These are phyloP conservation scores for Elysia crispata DNA, from an alignment of 2,888 invertebrate genomes.

Conservation along the genomic window DNA sequence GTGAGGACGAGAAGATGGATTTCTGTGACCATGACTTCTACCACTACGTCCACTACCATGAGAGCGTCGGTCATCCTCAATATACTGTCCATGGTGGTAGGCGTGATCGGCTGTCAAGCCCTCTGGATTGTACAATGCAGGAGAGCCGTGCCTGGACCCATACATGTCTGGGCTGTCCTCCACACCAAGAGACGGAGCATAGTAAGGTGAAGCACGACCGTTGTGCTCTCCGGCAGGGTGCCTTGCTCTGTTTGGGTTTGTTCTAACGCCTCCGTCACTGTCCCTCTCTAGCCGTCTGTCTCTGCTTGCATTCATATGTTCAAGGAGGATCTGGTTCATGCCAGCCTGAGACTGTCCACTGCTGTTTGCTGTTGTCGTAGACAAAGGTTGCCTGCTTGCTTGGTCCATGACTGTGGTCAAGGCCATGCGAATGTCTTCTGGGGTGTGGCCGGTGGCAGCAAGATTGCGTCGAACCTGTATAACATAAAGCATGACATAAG, in stretches of 20 bases:
- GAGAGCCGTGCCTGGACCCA: no score
- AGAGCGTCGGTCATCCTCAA: conserved; percentile 36
- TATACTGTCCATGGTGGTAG: not conserved
- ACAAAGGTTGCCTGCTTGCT: not conserved
- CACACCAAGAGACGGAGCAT: no score
- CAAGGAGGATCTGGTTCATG: conserved; percentile 2
- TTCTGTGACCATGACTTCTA: conserved; percentile 14
- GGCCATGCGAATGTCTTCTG: conserved; percentile 17
- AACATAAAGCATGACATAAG: not conserved
- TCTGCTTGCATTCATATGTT: not conserved
- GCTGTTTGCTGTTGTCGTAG: not conserved
- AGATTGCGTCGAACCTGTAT: conserved; percentile 17
- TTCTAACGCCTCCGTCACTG: not conserved
- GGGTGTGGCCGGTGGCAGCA: conserved; percentile 1
- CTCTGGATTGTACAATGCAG: no score
- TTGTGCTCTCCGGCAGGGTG: conserved; percentile 40
- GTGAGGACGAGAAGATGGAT: not conserved
- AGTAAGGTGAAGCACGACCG: conserved; percentile 6
- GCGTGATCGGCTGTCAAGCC: not conserved
- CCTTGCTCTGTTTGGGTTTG: not conserved
- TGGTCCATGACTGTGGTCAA: conserved; percentile 6
- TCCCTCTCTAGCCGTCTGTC: not conserved
- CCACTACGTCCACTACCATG: conserved; percentile 27
- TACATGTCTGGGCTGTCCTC: no score
- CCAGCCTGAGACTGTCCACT: conserved; percentile 22